These are phyloP conservation scores for Siderastrea siderea DNA, from an alignment of 92 coral and sea anemone genomes.

Conservation along the genomic window DNA sequence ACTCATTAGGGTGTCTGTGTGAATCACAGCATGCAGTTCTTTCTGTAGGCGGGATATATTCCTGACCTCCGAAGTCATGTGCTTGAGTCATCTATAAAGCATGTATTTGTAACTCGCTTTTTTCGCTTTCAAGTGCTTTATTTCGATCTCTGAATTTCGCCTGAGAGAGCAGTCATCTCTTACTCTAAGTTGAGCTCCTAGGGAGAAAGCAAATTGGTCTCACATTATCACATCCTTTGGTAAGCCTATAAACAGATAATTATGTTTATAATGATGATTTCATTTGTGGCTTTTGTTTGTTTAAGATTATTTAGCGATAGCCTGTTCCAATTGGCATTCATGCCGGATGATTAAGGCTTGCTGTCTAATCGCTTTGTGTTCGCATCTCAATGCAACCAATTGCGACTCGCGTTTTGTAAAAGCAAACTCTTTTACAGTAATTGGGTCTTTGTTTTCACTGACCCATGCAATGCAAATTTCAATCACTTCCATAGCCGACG, in stretches of 20 bases:
- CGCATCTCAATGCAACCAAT: constrained; percentile 22
- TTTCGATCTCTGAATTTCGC: not conserved
- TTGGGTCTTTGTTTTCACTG: constrained; percentile 26
- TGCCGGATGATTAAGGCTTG: not conserved
- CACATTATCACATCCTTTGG: constrained; percentile 20
- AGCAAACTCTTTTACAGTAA: not conserved
- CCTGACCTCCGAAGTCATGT: constrained; percentile 30
- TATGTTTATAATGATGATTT: constrained; percentile 18
- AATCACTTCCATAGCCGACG: not conserved
- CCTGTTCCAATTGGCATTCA: constrained; percentile 29
- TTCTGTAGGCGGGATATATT: not conserved
- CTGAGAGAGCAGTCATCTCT: not conserved
- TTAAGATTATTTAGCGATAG: constrained; percentile 14
- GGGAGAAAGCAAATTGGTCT: not conserved
- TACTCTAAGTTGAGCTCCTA: not conserved
- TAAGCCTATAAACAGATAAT: constrained; percentile 33
- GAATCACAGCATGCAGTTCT: constrained; percentile 3
- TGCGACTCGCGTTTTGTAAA: constrained; percentile 18
- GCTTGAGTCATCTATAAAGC: not conserved
- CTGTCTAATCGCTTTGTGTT: constrained; percentile 31
- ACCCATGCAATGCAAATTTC: constrained; percentile 53
- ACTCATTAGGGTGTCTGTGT: not conserved
- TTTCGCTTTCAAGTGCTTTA: not conserved
- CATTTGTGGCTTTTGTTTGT: constrained; percentile 24
- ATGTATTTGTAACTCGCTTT: not conserved